phyloP scores from a whole-genome alignment of 2,888 invertebrate species.

The Idaea straminata region DNA sequence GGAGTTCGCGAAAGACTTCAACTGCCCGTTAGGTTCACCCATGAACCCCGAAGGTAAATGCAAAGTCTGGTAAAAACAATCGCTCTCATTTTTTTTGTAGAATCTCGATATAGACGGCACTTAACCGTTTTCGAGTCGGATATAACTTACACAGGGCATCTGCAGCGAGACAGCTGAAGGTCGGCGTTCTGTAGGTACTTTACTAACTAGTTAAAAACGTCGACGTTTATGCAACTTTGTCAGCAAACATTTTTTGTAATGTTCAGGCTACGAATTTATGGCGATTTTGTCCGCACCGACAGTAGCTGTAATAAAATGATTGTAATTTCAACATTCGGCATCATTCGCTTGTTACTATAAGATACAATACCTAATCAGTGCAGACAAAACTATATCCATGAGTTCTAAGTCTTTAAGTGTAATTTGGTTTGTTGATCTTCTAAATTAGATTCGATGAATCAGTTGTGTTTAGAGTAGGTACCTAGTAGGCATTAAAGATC shows the following conservation, averaged over 20 bases:
- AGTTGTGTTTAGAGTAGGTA: constrained; percentile 31
- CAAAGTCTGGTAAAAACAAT: constrained; percentile 88
- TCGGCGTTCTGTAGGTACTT: not conserved
- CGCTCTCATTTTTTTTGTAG: not conserved
- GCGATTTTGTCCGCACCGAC: not conserved
- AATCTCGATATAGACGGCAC: not conserved
- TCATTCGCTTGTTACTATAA: not conserved
- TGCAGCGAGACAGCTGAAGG: not conserved
- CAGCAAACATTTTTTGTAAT: not conserved
- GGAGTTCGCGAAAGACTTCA: constrained; percentile 93
- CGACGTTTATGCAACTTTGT: not conserved
- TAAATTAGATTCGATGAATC: constrained; percentile 43
- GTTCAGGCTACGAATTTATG: not conserved
- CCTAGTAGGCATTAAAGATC: constrained; percentile 17
- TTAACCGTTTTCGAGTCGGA: not conserved
- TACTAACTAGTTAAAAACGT: not conserved
- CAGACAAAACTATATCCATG: not conserved
- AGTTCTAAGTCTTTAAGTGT: not conserved
- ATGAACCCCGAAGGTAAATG: constrained; percentile 97
- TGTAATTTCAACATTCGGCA: not conserved
- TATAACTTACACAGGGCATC: not conserved
- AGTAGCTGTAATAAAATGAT: not conserved
- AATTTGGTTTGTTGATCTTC: constrained; percentile 4
- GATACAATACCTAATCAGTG: not conserved
- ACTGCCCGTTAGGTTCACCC: constrained; percentile 90